Base-by-base conservation (phyloP, 2,797 vertebrate genomes). In the Phyllotis vaccarum region DNA sequence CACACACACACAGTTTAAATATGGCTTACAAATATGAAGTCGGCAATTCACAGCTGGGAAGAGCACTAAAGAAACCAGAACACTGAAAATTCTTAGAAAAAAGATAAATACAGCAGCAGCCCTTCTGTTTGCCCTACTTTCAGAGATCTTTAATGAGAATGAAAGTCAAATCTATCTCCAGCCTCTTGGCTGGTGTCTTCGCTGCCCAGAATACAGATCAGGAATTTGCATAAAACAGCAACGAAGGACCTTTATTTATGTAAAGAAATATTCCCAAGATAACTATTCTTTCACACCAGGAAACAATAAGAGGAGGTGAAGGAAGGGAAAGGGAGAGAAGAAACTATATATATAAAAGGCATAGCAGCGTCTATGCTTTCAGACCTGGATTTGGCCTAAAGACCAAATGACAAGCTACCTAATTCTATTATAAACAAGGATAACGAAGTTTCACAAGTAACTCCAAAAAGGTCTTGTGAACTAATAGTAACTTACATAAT, bases 361-460 rank as follows among this genome's bases (percentile, higher is more conserved):
- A 99, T 98, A 98, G 99, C 99, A 95, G 99, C 99, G 91, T 99
- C 99, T 98, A 99, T 99, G 95, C 99, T 99, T 98, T 99, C 99
- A 37, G 99, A 99, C 37, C 97, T 99, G 97, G 99, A 99, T 98
- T 97, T 99, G 98, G 99, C 99, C 79, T 99, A 99, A 97, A 99
- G 99, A 97, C 99, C 99, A 97, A 97, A 99, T 75, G 99, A 99
- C 97, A 99, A 99, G 99, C 98, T 99, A 96, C 99, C 99, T n/a
- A 99, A 99, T 97, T 99, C 99, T 3, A 99, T 98, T 82, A 99
- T 99, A 99, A 99, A 99, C 98, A 99, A 99, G 99, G 99, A 99
- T 29, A 72, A 58, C 21, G 99, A 99, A 96, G 96, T 99, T 97
- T 98, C 99, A 96, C 98, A 99, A 11, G 96, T 99, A 86, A 96